phyloP scores from a whole-genome alignment of 2,888 invertebrate species.

The Drosophila ezoana region DNA sequence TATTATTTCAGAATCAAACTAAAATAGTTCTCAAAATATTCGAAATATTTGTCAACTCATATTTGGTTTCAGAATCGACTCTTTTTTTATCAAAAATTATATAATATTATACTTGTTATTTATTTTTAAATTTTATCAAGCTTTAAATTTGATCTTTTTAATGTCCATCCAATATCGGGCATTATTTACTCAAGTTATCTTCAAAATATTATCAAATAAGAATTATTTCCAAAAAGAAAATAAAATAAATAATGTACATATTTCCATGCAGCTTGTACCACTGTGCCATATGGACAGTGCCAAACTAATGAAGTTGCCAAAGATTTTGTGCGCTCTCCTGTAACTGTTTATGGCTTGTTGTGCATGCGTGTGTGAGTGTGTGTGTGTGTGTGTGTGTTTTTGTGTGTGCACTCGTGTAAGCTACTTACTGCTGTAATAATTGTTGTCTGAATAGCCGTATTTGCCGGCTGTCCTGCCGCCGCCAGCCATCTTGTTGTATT shows the following conservation, averaged over 20 bases:
- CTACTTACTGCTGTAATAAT: constrained; percentile 90
- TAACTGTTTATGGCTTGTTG: constrained; percentile 21
- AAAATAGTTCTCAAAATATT: too few species aligned
- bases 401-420: constrained; percentile 1
- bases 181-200: too few species aligned
- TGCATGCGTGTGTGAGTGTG: constrained; percentile 5
- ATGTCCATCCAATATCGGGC: too few species aligned
- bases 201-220: too few species aligned
- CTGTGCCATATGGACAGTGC: constrained; percentile 6
- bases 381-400: constrained; percentile 5
- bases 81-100: too few species aligned
- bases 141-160: too few species aligned
- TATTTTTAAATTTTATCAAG: too few species aligned
- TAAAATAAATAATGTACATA: background rate
- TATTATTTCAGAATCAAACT: too few species aligned
- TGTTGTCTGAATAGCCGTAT: constrained; percentile 91
- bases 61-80: too few species aligned
- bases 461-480: constrained; percentile 92
- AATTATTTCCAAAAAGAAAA: too few species aligned
- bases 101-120: too few species aligned
- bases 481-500: constrained; percentile 85
- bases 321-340: constrained; percentile 13
- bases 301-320: constrained; percentile 31
- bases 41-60: too few species aligned
- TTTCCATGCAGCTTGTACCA: constrained; percentile 6